Base-by-base conservation (phyloP, 2,888 invertebrate genomes). In the Stenurella melanura region DNA sequence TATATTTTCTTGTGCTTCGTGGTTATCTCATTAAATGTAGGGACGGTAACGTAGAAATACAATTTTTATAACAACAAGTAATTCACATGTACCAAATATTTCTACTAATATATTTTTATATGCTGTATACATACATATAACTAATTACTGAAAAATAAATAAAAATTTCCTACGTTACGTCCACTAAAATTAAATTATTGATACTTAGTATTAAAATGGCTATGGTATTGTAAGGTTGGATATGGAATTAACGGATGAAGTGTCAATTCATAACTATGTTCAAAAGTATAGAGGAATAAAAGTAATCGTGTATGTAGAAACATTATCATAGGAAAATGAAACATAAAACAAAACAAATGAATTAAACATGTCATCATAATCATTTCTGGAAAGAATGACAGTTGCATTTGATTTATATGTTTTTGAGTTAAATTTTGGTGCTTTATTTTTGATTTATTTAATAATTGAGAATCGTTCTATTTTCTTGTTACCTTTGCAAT, bases 141-240 rank as follows among this genome's bases (percentile, higher is more conserved):
- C 30, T 7, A 26, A 26, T 26, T 6, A 34, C 30, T 34, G 9
- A 19, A 19, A 58, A 19, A 19, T 12, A 58, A 18, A 5, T 18
- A 19, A 42, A 7, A 58, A 2, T 58, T 58, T n/a, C n/a, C 58
- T 58, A 58, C 58, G 58, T 58, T 58, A 19, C 11, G 58, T 58
- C 7, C 10, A 19, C 58, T 50, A 21, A 21, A 9, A 58, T 34
- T 19, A 30, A 64, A 34, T 26, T 26, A n/a, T 57, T n/a, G 11
- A 57, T 68, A 26, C 42, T 68, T 68, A 68, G 57, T 56, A 56
- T 63, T 66, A 66, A 34, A 78, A 79, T 84, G 84, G 83, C 83
- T 82, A 82, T 82, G 84, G 83, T 84, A 83, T 12, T 54, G 42
- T 67, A 67, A 67, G 67, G 26, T 17, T 67, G 67, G 67, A 56